Conservation (phyloP, 2,888 invertebrate species). For the Masnerella sp. region DNA sequence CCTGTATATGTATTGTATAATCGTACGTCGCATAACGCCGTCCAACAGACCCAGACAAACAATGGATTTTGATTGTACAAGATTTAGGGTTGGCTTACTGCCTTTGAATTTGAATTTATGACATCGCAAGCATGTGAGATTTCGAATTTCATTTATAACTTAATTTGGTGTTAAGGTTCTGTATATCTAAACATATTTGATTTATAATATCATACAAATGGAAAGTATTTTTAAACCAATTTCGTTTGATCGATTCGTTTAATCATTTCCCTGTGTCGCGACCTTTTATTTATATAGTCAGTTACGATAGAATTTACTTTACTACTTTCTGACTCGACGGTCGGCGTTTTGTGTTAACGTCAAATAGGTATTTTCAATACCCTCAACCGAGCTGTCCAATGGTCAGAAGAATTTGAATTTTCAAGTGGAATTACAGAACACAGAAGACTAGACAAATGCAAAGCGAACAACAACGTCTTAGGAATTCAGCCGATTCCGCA, state of each 20-base stretch:
- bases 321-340: too few relatives aligned
- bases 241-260: background rate
- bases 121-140: conserved; percentile 45
- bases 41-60: conserved; percentile 72
- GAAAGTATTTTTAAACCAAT: too few relatives aligned
- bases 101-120: conserved; percentile 70
- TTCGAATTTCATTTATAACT: conserved; percentile 49
- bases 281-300: conserved; percentile 23
- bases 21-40: conserved; percentile 68
- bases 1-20: conserved; percentile 53
- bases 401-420: conserved; percentile 75
- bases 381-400: conserved; percentile 51
- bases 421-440: conserved; percentile 54
- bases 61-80: conserved; percentile 74
- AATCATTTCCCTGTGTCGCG: too few relatives aligned
- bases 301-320: conserved; percentile 20
- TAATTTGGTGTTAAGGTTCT: conserved; percentile 41
- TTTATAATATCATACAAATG: conserved; percentile 21
- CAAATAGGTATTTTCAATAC: conserved; percentile 77
- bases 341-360: conserved; percentile 62
- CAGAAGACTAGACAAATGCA: conserved; percentile 54
- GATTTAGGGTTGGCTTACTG: conserved; percentile 74
- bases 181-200: conserved; percentile 35
- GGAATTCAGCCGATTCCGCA: conserved; percentile 74
- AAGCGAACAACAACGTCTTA: conserved; percentile 69